Base-by-base conservation (phyloP, 1,140 invertebrate genomes). In the Drosophila equinoxialis region DNA sequence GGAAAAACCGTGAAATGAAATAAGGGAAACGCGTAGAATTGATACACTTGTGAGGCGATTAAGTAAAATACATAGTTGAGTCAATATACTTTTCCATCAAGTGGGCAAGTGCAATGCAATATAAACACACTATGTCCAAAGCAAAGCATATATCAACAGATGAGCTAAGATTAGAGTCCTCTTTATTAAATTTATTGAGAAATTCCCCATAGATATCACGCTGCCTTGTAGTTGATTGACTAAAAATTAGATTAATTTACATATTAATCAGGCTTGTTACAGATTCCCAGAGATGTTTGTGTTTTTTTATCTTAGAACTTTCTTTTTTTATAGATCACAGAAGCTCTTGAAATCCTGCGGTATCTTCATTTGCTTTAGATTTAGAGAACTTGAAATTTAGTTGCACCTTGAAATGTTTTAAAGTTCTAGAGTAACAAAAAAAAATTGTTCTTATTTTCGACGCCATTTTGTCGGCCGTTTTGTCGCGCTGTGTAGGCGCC, bases 391-490 rank as follows among this genome's bases (percentile, higher is more conserved):
- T 77, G 37, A 65, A 76, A 23, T 39, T 39, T 5, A 62, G 48
- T 17, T 79, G 63, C 63, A 75, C 42, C 64, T 81, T 79, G 70
- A 87, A 73, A 69, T 61, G 41, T 20, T 57, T 64, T 57, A 57
- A 69, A 61, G 42, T 26, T 26, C 62, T 20, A 14, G 37, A 39
- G 42, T 45, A 0, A 26, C 23, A 26, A 26, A 26, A 2, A 2
- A 26, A 26, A 26, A 26, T 26, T 45, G 14, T 45, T 17, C n/a
- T 45, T 48, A 7, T 48, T 60, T 45, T 35, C 10, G 81, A 26
- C 81, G 77, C 81, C 81, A 80, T 85, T 85, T 83, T 61, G 80
- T 59, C 73, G 78, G 82, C 78, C 74, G 64, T 79, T 77, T 68
- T 68, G 79, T 75, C 74, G 74, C 81, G 58, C 65, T 72, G 57